Evolutionary conservation across 2,797 vertebrate species (phyloP), one percentile per base, ranked within the genome.

Genomic region (Takifugu rubripes): DNA sequence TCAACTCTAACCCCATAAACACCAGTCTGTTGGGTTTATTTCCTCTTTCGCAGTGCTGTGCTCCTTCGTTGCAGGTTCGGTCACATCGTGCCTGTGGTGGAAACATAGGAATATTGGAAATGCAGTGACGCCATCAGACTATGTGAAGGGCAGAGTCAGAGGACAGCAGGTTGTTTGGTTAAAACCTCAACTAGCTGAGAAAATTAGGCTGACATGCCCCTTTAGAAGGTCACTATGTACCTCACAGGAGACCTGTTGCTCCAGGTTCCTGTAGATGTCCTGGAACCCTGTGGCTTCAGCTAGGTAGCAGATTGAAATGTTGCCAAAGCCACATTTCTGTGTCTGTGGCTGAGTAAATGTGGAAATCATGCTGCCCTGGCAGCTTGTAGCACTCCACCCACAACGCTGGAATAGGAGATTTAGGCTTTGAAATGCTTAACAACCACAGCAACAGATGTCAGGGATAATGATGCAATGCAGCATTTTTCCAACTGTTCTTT

Each of bases 401-500:
- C 74, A 64, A 65, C 3, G 11, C n/a, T 59, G 54, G 40, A 59
- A 69, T 16, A 48, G 54, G 60, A 61, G 31, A 33, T 10, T 33
- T 7, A 33, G 3, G 62, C 71, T 78, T 68, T 72, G 52, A 78
- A 68, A 81, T 74, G 57, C 62, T 70, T 54, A 72, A 52, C 33
- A 46, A 55, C 49, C 40, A 15, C 49, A 54, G 67, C 70, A 68
- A 60, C 82, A 75, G 70, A 80, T 87, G 78, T 83, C 64, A 17
- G 52, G 56, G 75, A 82, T 82, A 77, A 75, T 70, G 73, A 77
- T 74, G 68, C 57, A 1, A 61, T 55, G 56, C 60, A 56, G 57
- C 54, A 27, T 61, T 73, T 67, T 72, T 63, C 36, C 44, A 60
- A 77, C 76, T 49, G 59, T 68, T 65, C 66, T 75, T 83, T 78